Percentiles rank a stretch among this genome's conserved stretches.
Conservation (phyloP, 2,113 vertebrate genomes). For the Ailurus styani region DNA sequence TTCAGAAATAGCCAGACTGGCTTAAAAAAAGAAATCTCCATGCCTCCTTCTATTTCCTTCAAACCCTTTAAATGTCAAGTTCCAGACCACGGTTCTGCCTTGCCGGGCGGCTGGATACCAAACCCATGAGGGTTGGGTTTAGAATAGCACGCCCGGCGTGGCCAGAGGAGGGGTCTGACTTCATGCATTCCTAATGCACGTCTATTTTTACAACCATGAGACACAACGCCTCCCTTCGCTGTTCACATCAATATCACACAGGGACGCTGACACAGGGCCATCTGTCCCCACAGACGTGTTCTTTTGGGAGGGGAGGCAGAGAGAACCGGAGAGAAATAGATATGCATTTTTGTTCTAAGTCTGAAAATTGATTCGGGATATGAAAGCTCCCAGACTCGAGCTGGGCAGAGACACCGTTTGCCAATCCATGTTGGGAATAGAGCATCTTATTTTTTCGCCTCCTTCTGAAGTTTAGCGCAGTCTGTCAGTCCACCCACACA, state of each 20-base stretch:
- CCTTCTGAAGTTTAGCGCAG: not conserved
- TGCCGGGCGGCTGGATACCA: slow-evolving; percentile 55
- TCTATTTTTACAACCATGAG: slow-evolving; percentile 72
- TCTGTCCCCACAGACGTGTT: slow-evolving; percentile 68
- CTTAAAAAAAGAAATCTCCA: slow-evolving; percentile 68
- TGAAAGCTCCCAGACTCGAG: not conserved
- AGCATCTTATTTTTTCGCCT: not conserved
- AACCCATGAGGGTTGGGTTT: slow-evolving; percentile 43
- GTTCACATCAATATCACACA: slow-evolving; percentile 71
- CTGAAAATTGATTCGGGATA: slow-evolving; percentile 30
- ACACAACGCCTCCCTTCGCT: slow-evolving; percentile 49
- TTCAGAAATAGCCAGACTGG: slow-evolving; percentile 74
- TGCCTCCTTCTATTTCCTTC: slow-evolving; percentile 64
- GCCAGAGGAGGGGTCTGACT: slow-evolving; percentile 65
- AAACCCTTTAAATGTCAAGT: slow-evolving; percentile 73
- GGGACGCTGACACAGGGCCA: slow-evolving; percentile 75
- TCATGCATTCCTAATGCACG: slow-evolving; percentile 51
- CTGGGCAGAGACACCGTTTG: not conserved
- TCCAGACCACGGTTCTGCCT: slow-evolving; percentile 64
- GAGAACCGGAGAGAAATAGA: not conserved
- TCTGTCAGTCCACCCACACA: not conserved
- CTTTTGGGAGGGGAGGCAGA: slow-evolving; percentile 43
- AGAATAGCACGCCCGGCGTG: slow-evolving; percentile 49
- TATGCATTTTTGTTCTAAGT: slow-evolving; percentile 29
- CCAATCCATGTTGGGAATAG: not conserved